phyloP scores from a whole-genome alignment of 2,113 vertebrate species.

The Petrocephalus microphthalmus region DNA sequence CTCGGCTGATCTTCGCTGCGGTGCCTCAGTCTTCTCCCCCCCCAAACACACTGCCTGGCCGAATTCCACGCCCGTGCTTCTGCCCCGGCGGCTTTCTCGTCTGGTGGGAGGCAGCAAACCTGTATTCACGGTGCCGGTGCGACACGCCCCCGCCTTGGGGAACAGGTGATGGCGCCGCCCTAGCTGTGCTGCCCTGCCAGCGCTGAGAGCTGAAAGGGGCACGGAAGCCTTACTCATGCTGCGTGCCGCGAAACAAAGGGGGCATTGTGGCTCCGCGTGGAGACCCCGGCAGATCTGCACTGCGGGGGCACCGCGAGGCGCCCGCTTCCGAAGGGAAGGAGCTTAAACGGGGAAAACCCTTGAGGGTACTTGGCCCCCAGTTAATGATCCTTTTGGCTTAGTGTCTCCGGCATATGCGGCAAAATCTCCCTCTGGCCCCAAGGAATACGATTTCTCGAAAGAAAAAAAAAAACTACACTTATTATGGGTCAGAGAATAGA shows the following conservation, averaged over 20 bases:
- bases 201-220: neutral
- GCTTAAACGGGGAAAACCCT: constrained; percentile 43
- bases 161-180: neutral
- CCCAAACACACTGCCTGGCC: neutral
- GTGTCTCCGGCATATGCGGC: constrained; percentile 37
- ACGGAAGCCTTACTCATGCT: neutral
- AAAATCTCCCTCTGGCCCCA: constrained; percentile 38
- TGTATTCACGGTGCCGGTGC: neutral
- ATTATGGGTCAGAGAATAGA: constrained; percentile 42
- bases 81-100: neutral
- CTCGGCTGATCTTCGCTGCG: neutral
- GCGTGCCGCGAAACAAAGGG: neutral
- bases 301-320: constrained; percentile 51
- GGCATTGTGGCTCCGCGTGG: constrained; percentile 36
- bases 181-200: neutral
- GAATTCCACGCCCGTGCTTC: neutral
- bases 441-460: constrained; percentile 44
- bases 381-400: constrained; percentile 50
- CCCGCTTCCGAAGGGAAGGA: constrained; percentile 37
- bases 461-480: constrained; percentile 28
- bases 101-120: neutral
- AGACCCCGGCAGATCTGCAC: constrained; percentile 55
- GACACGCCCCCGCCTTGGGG: neutral
- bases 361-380: constrained; percentile 44
- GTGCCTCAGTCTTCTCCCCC: neutral